Conservation (phyloP, 2,113 vertebrate genomes). For the Gymnogyps californianus region DNA sequence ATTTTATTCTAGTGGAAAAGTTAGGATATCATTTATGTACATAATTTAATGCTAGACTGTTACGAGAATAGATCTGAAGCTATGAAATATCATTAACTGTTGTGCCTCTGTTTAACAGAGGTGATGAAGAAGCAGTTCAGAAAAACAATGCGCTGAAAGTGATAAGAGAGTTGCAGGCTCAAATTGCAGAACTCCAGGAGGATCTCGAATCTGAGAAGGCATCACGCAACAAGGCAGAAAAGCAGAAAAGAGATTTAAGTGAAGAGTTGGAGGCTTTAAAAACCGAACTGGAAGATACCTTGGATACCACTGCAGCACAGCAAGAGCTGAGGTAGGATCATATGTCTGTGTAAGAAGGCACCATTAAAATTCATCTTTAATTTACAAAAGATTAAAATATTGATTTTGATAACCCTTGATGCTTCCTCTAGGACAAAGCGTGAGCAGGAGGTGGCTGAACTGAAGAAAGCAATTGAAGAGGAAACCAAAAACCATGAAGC, state of each 20-base stretch:
- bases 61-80: background rate
- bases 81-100: background rate
- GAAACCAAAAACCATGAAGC: conserved; percentile 94
- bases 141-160: conserved; percentile 94
- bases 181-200: conserved; percentile 92
- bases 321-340: conserved; percentile 89
- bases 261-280: conserved; percentile 97
- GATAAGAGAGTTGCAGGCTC: conserved; percentile 92
- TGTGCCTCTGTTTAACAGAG: conserved; percentile 68
- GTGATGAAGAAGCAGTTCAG: conserved; percentile 88
- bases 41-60: rapidly evolving
- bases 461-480: conserved; percentile 97
- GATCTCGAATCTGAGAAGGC: conserved; percentile 94
- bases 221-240: conserved; percentile 92
- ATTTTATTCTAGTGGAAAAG: background rate
- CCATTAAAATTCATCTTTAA: background rate
- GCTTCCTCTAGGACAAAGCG: conserved; percentile 83
- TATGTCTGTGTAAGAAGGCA: background rate
- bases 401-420: background rate
- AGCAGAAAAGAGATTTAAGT: conserved; percentile 93
- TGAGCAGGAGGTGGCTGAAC: conserved; percentile 94
- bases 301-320: conserved; percentile 96
- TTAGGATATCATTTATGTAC: rapidly evolving
- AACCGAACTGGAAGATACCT: conserved; percentile 94
- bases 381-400: background rate